Conservation (phyloP, 2,113 vertebrate species). For the Scolopax mira region DNA sequence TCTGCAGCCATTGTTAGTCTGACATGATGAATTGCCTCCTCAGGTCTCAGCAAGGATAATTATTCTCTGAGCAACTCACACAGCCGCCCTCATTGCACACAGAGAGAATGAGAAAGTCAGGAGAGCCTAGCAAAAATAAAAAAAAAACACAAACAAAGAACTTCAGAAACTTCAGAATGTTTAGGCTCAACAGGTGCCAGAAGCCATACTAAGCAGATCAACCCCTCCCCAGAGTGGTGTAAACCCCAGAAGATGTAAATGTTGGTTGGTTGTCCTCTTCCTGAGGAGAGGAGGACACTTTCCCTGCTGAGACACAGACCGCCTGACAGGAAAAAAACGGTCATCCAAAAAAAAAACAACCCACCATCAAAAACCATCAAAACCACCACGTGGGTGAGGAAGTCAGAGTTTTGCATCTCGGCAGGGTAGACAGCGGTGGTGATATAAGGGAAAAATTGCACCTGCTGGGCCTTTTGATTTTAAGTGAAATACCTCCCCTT, state of each 20-base stretch:
- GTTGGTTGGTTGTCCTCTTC: background rate
- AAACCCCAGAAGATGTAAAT: background rate
- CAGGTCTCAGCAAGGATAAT: conserved; percentile 48
- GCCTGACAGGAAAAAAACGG: too few relatives aligned
- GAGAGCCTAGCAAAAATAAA: background rate
- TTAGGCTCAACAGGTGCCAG: background rate
- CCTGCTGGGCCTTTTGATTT: background rate
- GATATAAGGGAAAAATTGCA: background rate
- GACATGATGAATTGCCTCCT: conserved; percentile 67
- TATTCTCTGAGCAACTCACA: conserved; percentile 49
- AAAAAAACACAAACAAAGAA: too few relatives aligned
- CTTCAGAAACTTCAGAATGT: background rate
- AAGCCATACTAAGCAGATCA: background rate
- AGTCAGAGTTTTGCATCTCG: background rate
- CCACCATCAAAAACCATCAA: background rate
- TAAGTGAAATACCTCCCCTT: background rate
- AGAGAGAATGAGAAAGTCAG: conserved; percentile 27
- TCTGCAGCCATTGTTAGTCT: conserved; percentile 42
- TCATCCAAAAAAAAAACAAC: too few relatives aligned
- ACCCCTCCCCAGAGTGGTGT: rapidly evolving
- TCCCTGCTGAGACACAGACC: rapidly evolving
- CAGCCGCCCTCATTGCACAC: background rate
- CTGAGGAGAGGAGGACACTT: rapidly evolving
- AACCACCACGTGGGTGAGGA: rapidly evolving
- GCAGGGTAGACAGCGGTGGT: rapidly evolving